phyloP scores from a whole-genome alignment of 64 coral and sea anemone species.

The Montipora sp. region DNA sequence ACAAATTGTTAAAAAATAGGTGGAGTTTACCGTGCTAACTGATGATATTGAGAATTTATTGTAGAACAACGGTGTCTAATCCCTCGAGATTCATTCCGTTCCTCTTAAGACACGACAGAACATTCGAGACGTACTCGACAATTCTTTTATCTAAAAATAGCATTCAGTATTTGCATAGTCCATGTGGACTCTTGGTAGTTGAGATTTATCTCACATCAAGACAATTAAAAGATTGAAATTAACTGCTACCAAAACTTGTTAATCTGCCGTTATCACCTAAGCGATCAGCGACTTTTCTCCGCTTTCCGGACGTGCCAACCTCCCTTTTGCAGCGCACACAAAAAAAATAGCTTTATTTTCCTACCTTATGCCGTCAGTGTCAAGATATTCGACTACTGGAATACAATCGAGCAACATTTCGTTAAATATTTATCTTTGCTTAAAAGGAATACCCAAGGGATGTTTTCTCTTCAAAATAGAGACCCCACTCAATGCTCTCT shows the following conservation, averaged over 20 bases:
- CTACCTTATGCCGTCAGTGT: neutral
- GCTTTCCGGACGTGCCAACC: neutral
- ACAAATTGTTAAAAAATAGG: too few species aligned
- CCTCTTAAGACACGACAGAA: neutral
- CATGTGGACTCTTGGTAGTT: too few species aligned
- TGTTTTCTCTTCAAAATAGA: too few species aligned
- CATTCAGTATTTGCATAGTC: neutral
- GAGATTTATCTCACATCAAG: neutral
- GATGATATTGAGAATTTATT: neutral
- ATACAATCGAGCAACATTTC: too few species aligned
- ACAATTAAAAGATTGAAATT: conserved; percentile 13
- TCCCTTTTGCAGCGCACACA: neutral
- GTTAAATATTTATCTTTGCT: too few species aligned
- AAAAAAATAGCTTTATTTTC: neutral
- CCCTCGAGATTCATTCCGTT: neutral
- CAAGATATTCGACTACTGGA: neutral
- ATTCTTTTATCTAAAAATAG: neutral
- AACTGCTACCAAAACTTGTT: neutral
- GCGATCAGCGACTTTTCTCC: neutral
- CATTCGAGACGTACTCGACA: neutral
- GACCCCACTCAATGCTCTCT: too few species aligned
- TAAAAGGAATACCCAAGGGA: too few species aligned
- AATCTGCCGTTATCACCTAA: conserved; percentile 27
- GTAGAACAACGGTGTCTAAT: neutral
- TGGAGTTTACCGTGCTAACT: neutral